Percentiles rank a stretch among this genome's conserved stretches.
Conservation (phyloP, 2,113 vertebrate species). For the Tetraodon nigroviridis region DNA sequence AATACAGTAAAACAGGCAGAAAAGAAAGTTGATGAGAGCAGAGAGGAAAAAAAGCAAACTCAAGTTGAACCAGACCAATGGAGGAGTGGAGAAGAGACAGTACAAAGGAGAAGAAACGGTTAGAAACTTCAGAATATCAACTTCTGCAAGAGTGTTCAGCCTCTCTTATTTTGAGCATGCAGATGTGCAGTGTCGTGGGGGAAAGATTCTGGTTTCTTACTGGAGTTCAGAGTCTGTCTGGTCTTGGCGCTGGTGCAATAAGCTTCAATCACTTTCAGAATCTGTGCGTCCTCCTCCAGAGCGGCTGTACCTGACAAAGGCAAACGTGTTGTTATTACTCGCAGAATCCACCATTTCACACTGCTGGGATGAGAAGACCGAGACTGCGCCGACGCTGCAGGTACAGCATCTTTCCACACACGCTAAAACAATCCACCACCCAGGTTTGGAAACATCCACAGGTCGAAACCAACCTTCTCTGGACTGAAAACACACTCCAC, state of each 20-base stretch:
- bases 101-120: slow-evolving; percentile 66
- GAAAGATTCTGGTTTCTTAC: slow-evolving; percentile 76
- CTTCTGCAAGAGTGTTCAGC: too few relatives aligned
- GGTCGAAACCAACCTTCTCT: too few relatives aligned
- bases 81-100: slow-evolving; percentile 63
- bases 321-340: neutral
- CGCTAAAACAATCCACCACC: too few relatives aligned
- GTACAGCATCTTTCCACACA: too few relatives aligned
- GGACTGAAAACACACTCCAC: too few relatives aligned
- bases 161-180: neutral
- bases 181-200: neutral
- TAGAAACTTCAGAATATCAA: slow-evolving; percentile 51
- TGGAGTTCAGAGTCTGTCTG: slow-evolving; percentile 97
- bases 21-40: slow-evolving; percentile 10
- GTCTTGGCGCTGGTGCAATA: slow-evolving; percentile 99
- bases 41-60: slow-evolving; percentile 20
- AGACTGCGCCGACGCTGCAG: too few relatives aligned
- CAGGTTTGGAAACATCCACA: too few relatives aligned
- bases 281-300: slow-evolving; percentile 97
- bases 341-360: too few relatives aligned
- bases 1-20: slow-evolving; percentile 8
- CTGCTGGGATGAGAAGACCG: too few relatives aligned
- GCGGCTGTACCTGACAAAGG: slow-evolving; percentile 86
- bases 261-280: slow-evolving; percentile 97
- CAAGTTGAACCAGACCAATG: slow-evolving; percentile 25